These are phyloP conservation scores for Lysandra coridon DNA, from an alignment of 2,888 invertebrate genomes.

Conservation along the genomic window DNA sequence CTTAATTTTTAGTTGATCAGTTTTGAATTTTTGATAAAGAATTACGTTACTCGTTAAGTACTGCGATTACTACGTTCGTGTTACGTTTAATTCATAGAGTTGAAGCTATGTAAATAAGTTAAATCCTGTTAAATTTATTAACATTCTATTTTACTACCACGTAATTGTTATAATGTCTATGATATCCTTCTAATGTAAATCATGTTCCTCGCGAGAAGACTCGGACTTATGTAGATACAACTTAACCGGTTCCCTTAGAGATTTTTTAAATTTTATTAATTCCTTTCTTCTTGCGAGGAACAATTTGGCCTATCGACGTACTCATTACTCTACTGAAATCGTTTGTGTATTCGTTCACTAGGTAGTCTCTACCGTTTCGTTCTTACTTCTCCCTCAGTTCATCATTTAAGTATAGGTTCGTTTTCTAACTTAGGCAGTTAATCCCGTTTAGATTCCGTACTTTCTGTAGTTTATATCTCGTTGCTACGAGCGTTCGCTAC, in stretches of 20 bases:
- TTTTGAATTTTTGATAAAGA: not conserved
- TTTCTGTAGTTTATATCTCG: slow-evolving; percentile 40
- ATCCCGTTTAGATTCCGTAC: slow-evolving; percentile 25
- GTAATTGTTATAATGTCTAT: slow-evolving; percentile 73
- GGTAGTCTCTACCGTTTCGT: not conserved
- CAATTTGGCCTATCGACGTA: slow-evolving; percentile 48
- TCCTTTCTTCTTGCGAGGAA: slow-evolving; percentile 47
- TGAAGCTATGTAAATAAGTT: slow-evolving; percentile 73
- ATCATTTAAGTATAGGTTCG: slow-evolving; percentile 4
- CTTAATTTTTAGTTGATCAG: not conserved
- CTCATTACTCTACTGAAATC: slow-evolving; percentile 34
- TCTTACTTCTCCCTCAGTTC: not conserved
- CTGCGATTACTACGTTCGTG: slow-evolving; percentile 2
- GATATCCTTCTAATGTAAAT: slow-evolving; percentile 70
- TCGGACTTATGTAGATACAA: slow-evolving; percentile 42
- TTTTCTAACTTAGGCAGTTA: slow-evolving; percentile 16
- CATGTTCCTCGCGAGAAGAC: slow-evolving; percentile 57
- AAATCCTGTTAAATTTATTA: slow-evolving; percentile 76
- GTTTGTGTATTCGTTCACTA: slow-evolving; percentile 33
- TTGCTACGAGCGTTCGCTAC: slow-evolving; percentile 39
- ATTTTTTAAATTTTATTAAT: slow-evolving; percentile 32
- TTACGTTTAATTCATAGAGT: slow-evolving; percentile 20
- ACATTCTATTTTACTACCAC: slow-evolving; percentile 78
- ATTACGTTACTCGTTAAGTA: slow-evolving; percentile 16
- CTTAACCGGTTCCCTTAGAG: slow-evolving; percentile 36